A percentile compares a stretch with the other conserved stretches of the same genome.
These are phyloP conservation scores for Nixonia krombeini DNA, from an alignment of 1,140 invertebrate genomes.

Conservation along the genomic window DNA sequence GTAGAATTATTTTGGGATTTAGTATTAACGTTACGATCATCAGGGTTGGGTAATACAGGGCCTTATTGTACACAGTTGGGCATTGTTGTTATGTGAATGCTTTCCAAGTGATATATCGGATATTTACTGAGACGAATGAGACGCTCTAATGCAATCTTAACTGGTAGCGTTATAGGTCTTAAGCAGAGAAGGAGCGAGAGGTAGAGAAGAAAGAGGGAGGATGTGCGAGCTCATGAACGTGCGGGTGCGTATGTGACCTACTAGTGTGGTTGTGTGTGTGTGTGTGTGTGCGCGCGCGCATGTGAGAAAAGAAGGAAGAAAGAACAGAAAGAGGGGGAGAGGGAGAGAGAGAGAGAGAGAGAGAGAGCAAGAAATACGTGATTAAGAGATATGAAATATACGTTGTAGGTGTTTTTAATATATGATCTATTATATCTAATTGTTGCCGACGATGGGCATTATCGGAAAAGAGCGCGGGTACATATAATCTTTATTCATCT, in stretches of 20 bases:
- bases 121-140: too few relatives aligned
- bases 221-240: too few relatives aligned
- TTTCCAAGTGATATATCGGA: conserved; percentile 26
- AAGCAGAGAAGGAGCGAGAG: conserved; percentile 24
- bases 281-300: too few relatives aligned
- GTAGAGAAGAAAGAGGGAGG: too few relatives aligned
- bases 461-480: conserved; percentile 63
- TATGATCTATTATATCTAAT: conserved; percentile 70
- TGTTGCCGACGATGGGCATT: conserved; percentile 72
- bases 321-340: too few relatives aligned
- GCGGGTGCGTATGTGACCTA: too few relatives aligned
- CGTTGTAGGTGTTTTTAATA: conserved; percentile 60
- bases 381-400: conserved; percentile 42
- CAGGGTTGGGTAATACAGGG: conserved; percentile 59
- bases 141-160: conserved; percentile 32
- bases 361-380: too few relatives aligned
- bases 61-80: conserved; percentile 71
- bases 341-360: conserved; percentile 9
- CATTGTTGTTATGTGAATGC: conserved; percentile 71
- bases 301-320: too few relatives aligned
- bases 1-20: conserved; percentile 67
- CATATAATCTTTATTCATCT: conserved; percentile 59
- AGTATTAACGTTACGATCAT: conserved; percentile 62
- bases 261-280: too few relatives aligned
- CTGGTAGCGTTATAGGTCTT: conserved; percentile 37